These are phyloP conservation scores for Macroteleia sp. DNA, from an alignment of 2,888 invertebrate genomes.

Conservation along the genomic window DNA sequence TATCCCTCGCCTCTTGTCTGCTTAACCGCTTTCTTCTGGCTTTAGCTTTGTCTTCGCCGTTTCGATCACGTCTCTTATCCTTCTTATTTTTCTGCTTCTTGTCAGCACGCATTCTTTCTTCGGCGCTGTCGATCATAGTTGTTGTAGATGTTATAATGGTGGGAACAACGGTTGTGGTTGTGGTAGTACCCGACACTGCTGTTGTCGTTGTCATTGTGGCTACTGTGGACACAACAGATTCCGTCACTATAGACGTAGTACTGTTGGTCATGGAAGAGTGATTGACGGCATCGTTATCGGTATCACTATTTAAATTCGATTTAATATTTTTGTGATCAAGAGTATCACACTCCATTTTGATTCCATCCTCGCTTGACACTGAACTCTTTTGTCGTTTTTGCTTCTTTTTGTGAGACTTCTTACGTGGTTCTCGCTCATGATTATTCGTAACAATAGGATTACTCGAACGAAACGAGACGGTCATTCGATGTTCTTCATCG, in stretches of 20 bases:
- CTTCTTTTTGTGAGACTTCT: slow-evolving; percentile 92
- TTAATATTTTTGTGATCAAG: slow-evolving; percentile 72
- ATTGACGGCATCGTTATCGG: slow-evolving; percentile 70
- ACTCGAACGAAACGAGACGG: slow-evolving; percentile 73
- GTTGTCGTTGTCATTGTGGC: slow-evolving; percentile 3
- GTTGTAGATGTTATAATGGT: slow-evolving; percentile 15
- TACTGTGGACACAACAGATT: slow-evolving; percentile 7
- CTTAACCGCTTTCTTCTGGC: slow-evolving; percentile 79
- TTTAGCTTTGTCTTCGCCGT: slow-evolving; percentile 81
- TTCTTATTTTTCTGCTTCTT: slow-evolving; percentile 84
- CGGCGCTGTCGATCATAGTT: slow-evolving; percentile 72
- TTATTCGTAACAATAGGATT: slow-evolving; percentile 76
- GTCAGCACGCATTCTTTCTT: slow-evolving; percentile 81
- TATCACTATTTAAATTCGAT: slow-evolving; percentile 56
- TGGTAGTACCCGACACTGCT: neutral
- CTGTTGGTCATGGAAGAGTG: slow-evolving; percentile 32
- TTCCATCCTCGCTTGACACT: slow-evolving; percentile 83
- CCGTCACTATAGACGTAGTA: neutral
- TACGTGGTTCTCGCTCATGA: slow-evolving; percentile 85
- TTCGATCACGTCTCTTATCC: slow-evolving; percentile 81
- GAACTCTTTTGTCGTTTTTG: slow-evolving; percentile 91
- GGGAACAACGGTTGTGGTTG: slow-evolving; percentile 20
- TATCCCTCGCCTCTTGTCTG: slow-evolving; percentile 87
- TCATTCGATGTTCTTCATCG: slow-evolving; percentile 77
- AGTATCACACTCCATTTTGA: slow-evolving; percentile 72